Base-by-base conservation (phyloP, 2,888 invertebrate species). In the Tetropium fuscum region DNA sequence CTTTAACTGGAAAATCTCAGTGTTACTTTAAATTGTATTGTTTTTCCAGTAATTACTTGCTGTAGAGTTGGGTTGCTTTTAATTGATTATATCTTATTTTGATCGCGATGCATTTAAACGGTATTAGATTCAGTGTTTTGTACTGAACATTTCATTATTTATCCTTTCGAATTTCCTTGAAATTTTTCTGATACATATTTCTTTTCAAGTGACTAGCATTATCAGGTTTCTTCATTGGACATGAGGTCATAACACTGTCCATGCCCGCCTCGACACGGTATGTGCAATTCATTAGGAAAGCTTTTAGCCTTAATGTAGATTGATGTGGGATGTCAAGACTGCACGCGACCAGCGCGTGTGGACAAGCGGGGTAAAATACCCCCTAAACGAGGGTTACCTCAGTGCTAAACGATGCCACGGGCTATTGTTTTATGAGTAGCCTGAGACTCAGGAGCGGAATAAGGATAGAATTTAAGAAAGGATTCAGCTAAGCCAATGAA, bases 281-380 rank as follows among this genome's bases (percentile, higher is more conserved):
- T 34, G 51, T 68, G 78, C 79, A 81, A 80, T 81, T 81, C 79
- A 81, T 81, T 81, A 80, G 74, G 69, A 77, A 81, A 80, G 74
- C 81, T 81, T 81, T 81, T 81, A 81, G 76, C 79, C 72, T 73
- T 81, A 81, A 81, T 81, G 76, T 79, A 80, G 80, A 81, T 81
- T 81, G 81, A 81, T 81, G 80, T 68, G 72, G 73, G 69, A 74
- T 72, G 78, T 75, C 76, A 66, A 72, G 76, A 74, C 43, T 27
- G 58, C 70, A 71, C 70, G 70, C 68, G 69, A 71, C 69, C 53
- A 36, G 15, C 64, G 55, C 66, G 64, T 60, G 64, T 62, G 36
- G 22, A 32, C 36, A 25, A 55, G 47, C 36, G 56, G 53, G 40
- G 64, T 59, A 64, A 60, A 59, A 57, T 53, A 44, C 56, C 55